These are phyloP conservation scores for Drosophila birchii DNA, from an alignment of 2,888 invertebrate species.

Conservation along the genomic window DNA sequence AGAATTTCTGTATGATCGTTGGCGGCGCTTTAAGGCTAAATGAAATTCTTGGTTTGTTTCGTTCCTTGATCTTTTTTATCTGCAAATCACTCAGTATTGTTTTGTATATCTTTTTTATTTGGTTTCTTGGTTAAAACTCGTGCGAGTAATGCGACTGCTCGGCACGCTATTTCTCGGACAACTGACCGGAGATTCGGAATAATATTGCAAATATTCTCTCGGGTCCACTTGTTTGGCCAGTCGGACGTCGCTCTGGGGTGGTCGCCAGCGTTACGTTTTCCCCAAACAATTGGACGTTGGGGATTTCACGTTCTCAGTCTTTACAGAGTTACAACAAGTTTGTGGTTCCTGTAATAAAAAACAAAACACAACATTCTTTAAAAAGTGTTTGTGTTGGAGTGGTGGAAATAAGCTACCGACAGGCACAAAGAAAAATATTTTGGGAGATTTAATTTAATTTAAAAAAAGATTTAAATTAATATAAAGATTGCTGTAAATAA, in stretches of 20 bases:
- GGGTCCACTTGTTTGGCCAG: conserved; percentile 43
- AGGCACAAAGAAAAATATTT: background rate
- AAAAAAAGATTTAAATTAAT: no score
- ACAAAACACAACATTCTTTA: background rate
- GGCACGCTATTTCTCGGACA: conserved; percentile 60
- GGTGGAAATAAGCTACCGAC: background rate
- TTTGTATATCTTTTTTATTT: background rate
- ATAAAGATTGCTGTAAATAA: no score
- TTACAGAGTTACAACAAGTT: conserved; percentile 27
- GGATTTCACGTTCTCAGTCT: conserved; percentile 27
- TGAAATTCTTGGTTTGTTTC: conserved; percentile 57
- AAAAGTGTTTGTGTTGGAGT: background rate
- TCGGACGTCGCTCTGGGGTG: background rate
- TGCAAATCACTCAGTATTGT: conserved; percentile 18
- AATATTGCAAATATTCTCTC: conserved; percentile 24
- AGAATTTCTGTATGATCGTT: conserved; percentile 16
- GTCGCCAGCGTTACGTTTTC: conserved; percentile 21
- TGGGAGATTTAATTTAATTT: no score
- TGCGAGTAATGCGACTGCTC: conserved; percentile 56
- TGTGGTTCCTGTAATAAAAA: conserved; percentile 17
- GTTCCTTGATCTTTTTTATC: conserved; percentile 38
- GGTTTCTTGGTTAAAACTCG: conserved; percentile 48
- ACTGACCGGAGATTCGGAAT: conserved; percentile 51
- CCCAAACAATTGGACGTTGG: conserved; percentile 35
- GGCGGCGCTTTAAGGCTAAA: conserved; percentile 7